Percentiles rank a stretch among this genome's conserved stretches.
phyloP scores from a whole-genome alignment of 2,113 vertebrate species.

The Proterorhinus semilunaris region DNA sequence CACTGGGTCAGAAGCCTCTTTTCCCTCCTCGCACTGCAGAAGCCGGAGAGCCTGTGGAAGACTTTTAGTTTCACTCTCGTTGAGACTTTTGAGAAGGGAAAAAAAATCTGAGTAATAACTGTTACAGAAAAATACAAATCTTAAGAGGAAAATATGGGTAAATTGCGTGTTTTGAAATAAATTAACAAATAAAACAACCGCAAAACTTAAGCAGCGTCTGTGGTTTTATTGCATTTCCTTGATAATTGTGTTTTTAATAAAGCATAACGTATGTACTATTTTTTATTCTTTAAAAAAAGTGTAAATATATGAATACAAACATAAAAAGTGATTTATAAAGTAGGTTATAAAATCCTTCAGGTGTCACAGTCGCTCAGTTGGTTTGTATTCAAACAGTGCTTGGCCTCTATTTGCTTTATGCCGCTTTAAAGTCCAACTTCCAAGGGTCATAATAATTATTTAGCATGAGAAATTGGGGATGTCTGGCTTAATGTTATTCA shows the following conservation, averaged over 20 bases:
- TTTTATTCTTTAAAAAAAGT: neutral
- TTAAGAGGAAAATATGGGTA: constrained; percentile 82
- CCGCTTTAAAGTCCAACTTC: neutral
- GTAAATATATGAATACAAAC: neutral
- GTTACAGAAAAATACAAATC: constrained; percentile 79
- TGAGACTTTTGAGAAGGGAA: constrained; percentile 74
- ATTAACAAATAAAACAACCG: constrained; percentile 79
- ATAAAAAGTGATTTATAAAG: neutral
- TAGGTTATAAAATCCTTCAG: neutral
- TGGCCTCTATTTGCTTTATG: too few species aligned
- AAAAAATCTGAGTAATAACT: constrained; percentile 81
- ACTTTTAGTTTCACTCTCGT: constrained; percentile 77
- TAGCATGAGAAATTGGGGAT: neutral
- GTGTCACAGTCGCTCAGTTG: neutral
- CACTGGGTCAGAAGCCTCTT: constrained; percentile 71
- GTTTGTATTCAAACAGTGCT: neutral
- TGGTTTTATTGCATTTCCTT: constrained; percentile 37
- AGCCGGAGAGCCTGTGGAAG: constrained; percentile 76
- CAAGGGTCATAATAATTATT: neutral
- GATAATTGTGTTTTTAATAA: too few species aligned
- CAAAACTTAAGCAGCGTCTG: constrained; percentile 61
- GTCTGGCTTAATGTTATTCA: neutral
- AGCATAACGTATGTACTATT: too few species aligned
- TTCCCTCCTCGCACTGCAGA: constrained; percentile 73
- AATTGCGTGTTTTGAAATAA: constrained; percentile 84